phyloP scores from a whole-genome alignment of 2,797 vertebrate species.

The Artibeus jamaicensis region DNA sequence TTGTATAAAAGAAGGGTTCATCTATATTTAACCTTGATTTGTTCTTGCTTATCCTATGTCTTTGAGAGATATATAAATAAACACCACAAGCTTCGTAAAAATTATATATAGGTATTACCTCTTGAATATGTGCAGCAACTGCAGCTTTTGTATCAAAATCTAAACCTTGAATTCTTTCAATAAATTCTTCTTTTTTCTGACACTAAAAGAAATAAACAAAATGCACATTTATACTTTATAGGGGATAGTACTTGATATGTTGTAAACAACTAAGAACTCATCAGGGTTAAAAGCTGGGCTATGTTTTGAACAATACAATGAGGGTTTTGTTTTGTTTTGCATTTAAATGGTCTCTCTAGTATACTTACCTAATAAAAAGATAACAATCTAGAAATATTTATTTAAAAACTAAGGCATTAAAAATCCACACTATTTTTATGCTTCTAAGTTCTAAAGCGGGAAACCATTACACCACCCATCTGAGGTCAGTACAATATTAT shows the following conservation, averaged over 20 bases:
- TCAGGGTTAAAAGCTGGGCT: constrained; percentile 1
- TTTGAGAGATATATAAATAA: background rate
- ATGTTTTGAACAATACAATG: constrained; percentile 46
- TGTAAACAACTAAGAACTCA: constrained; percentile 27
- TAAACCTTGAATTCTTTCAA: constrained; percentile 95
- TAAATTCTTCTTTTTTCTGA: constrained; percentile 98
- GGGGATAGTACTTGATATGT: constrained; percentile 28
- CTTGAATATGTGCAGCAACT: constrained; percentile 97
- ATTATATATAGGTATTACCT: constrained; percentile 85
- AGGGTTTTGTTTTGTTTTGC: constrained; percentile 41
- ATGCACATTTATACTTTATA: constrained; percentile 35
- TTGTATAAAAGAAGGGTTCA: constrained; percentile 20
- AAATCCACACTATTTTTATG: constrained; percentile 61
- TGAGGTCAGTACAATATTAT: constrained; percentile 76
- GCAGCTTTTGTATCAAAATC: constrained; percentile 97
- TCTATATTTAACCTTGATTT: constrained; percentile 37
- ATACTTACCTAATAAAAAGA: constrained; percentile 59
- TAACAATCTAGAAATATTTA: constrained; percentile 47
- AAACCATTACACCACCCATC: constrained; percentile 65
- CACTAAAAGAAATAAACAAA: constrained; percentile 86
- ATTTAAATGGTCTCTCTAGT: constrained; percentile 43
- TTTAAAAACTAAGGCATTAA: constrained; percentile 19
- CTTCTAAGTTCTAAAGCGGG: constrained; percentile 57
- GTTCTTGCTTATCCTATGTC: constrained; percentile 1
- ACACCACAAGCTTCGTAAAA: constrained; percentile 16